Evolutionary conservation across 2,888 invertebrate species (phyloP).

Genomic region (Caenorhabditis sinica): DNA sequence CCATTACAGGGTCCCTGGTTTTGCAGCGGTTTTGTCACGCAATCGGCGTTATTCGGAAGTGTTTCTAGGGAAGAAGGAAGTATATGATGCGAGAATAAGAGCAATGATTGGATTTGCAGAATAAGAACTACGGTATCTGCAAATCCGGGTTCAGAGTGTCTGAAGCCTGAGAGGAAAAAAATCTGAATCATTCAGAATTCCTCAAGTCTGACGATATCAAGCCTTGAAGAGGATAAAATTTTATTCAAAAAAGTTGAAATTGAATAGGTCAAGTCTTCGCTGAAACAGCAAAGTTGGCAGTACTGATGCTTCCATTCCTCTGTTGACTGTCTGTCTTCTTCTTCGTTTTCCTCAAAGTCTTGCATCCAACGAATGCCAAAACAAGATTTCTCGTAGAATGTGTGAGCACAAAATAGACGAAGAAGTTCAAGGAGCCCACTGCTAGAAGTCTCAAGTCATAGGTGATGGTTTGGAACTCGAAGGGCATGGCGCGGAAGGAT

Average conservation of each 20-base stretch:
- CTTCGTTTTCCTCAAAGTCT: neutral
- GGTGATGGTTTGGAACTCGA: conserved; percentile 31
- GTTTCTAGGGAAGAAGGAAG: too few species aligned
- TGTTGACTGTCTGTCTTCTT: neutral
- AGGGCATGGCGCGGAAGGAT: conserved; percentile 26
- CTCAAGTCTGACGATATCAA: too few species aligned
- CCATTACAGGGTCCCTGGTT: too few species aligned
- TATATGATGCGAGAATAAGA: too few species aligned
- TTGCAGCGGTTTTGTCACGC: too few species aligned
- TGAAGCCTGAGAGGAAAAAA: too few species aligned
- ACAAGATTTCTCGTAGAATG: conserved; percentile 22
- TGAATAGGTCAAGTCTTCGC: conserved; percentile 6
- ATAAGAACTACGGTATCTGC: too few species aligned
- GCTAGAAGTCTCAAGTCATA: conserved; percentile 33
- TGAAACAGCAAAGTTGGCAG: neutral
- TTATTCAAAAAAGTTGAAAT: neutral
- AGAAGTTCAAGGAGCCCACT: conserved; percentile 46
- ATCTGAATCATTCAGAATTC: too few species aligned
- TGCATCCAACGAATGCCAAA: neutral
- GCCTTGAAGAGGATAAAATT: too few species aligned
- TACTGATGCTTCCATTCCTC: conserved; percentile 3
- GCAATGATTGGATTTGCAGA: too few species aligned
- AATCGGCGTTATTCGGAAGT: too few species aligned
- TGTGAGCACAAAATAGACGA: conserved; percentile 37
- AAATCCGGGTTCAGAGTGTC: too few species aligned